A percentile compares a stretch with the other conserved stretches of the same genome.
Conservation (phyloP, 2,113 vertebrate genomes). For the Solenodon paradoxus region DNA sequence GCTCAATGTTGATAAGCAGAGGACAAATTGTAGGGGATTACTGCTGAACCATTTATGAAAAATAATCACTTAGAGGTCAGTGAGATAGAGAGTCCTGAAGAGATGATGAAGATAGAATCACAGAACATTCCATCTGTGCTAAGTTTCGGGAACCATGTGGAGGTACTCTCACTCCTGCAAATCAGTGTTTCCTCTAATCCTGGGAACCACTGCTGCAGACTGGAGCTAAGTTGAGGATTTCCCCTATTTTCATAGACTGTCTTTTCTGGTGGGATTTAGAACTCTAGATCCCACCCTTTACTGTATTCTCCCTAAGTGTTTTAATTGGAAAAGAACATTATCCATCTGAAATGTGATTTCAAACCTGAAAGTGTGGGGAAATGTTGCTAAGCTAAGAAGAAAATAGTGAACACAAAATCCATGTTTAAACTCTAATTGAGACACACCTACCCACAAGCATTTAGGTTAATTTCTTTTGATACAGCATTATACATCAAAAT, state of each 20-base stretch:
- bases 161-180: background rate
- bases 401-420: background rate
- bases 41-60: background rate
- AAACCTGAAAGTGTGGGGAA: background rate
- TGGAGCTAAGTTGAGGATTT: background rate
- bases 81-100: background rate
- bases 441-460: background rate
- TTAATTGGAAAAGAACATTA: background rate
- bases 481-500: conserved; percentile 21
- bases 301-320: background rate
- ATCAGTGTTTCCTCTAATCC: background rate
- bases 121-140: background rate
- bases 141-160: background rate
- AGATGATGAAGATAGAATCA: background rate
- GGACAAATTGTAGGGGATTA: background rate
- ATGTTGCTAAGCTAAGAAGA: background rate
- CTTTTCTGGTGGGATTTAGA: background rate
- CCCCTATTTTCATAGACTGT: background rate
- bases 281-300: background rate
- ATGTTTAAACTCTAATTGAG: background rate
- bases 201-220: background rate
- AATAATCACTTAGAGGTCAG: background rate
- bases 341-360: background rate
- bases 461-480: background rate
- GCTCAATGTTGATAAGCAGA: background rate